Evolutionary conservation across 2,113 vertebrate genomes (phyloP).

Genomic region (Myrmophylax atrothorax): DNA sequence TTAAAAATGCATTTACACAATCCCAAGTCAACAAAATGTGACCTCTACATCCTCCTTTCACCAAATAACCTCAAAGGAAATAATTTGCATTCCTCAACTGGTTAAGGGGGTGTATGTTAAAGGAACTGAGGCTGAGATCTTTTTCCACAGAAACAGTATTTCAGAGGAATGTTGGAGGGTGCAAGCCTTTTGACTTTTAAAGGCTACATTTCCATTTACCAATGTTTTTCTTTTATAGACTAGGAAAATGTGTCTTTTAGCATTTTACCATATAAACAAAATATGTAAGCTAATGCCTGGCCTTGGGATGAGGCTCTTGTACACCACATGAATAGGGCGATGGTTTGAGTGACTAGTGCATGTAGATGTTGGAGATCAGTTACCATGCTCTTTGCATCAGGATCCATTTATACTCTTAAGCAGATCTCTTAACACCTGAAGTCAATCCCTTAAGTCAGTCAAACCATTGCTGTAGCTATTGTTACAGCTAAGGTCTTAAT

Average conservation of each 20-base stretch:
- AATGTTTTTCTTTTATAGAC: background rate
- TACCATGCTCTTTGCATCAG: background rate
- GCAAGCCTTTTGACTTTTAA: background rate
- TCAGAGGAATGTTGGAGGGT: constrained; percentile 1
- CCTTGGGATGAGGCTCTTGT: background rate
- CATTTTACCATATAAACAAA: background rate
- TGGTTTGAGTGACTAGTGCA: background rate
- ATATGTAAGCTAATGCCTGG: background rate
- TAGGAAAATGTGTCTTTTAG: background rate
- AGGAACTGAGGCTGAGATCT: background rate
- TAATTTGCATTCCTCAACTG: constrained; percentile 24
- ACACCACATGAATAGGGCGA: background rate
- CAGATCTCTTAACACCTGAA: background rate
- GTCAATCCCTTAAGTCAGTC: background rate
- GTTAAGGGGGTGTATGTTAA: background rate
- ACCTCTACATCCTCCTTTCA: background rate
- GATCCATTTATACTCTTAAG: background rate
- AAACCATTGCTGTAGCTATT: background rate
- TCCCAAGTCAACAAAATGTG: background rate
- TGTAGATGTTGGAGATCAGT: background rate
- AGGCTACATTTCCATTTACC: background rate
- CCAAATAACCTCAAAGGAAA: constrained; percentile 28
- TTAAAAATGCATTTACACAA: background rate
- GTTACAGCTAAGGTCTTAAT: background rate
- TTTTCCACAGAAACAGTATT: background rate